A percentile compares a stretch with the other conserved stretches of the same genome.
These are phyloP conservation scores for Micromussa lordhowensis DNA, from an alignment of 92 coral and sea anemone species.

Conservation along the genomic window DNA sequence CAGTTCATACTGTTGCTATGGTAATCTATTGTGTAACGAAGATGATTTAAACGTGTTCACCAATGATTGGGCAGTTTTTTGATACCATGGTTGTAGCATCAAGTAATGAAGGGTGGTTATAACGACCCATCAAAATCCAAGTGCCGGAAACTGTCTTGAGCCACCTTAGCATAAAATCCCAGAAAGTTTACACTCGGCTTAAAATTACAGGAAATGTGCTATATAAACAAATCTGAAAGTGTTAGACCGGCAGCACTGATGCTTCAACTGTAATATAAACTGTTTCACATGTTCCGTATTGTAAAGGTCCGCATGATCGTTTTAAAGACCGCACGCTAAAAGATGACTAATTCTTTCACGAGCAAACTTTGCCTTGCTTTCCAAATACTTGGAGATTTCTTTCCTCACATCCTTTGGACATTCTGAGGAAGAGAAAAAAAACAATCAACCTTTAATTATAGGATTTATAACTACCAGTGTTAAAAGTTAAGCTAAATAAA, in stretches of 20 bases:
- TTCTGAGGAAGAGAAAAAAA: not conserved
- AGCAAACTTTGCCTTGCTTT: constrained; percentile 32
- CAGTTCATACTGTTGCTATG: no score
- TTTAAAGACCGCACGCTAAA: constrained; percentile 37
- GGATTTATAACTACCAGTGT: not conserved
- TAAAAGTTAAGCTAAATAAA: not conserved
- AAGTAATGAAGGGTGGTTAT: no score
- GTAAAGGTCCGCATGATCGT: not conserved
- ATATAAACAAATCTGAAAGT: not conserved
- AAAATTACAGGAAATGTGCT: not conserved
- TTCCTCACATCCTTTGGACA: constrained; percentile 38
- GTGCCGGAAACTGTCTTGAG: no score
- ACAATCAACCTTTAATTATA: not conserved
- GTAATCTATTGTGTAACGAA: no score
- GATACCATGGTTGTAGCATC: no score
- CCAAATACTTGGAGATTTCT: constrained; percentile 22
- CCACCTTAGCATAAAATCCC: no score
- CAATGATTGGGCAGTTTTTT: no score
- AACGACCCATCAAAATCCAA: no score
- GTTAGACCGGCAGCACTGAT: not conserved
- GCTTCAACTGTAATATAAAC: not conserved
- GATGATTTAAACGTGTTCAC: no score
- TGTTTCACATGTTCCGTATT: not conserved
- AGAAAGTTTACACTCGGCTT: not conserved
- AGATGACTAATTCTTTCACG: constrained; percentile 27